phyloP scores from a whole-genome alignment of 30 jellyfish, hydroid and myxozoan species.

The Chironex yamaguchii region DNA sequence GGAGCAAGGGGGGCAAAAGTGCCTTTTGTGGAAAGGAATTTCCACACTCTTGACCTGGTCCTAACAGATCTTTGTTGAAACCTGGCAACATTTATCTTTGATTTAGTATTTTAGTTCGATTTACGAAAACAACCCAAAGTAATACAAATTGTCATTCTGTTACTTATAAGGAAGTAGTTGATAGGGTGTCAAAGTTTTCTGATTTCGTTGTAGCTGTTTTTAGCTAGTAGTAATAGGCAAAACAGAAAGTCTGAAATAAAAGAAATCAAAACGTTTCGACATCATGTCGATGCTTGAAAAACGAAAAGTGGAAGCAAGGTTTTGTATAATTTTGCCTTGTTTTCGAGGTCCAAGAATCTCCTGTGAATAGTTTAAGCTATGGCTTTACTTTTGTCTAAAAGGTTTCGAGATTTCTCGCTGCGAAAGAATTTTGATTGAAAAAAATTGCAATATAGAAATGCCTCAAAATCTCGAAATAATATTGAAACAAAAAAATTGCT shows the following conservation, averaged over 20 bases:
- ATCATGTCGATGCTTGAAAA: slow-evolving; percentile 10
- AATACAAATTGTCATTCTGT: neutral
- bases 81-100: slow-evolving; percentile 42
- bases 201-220: slow-evolving; percentile 46
- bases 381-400: no score
- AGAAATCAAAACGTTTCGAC: slow-evolving; percentile 12
- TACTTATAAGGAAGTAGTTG: slow-evolving; percentile 2
- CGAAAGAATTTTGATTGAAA: no score
- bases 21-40: slow-evolving; percentile 14
- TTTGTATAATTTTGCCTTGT: slow-evolving; percentile 21
- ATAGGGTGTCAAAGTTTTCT: slow-evolving; percentile 29
- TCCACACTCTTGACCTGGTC: slow-evolving; percentile 33
- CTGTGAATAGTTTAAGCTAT: neutral
- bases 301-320: slow-evolving; percentile 24
- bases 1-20: slow-evolving; percentile 50
- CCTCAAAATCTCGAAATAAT: slow-evolving; percentile 47
- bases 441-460: no score
- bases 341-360: slow-evolving; percentile 41
- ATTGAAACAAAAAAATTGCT: slow-evolving; percentile 40
- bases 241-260: slow-evolving; percentile 51
- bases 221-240: slow-evolving; percentile 26
- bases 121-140: slow-evolving; percentile 41
- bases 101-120: slow-evolving; percentile 20
- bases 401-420: no score
- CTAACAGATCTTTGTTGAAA: slow-evolving; percentile 35